A percentile compares a stretch with the other conserved stretches of the same genome.
phyloP scores from a whole-genome alignment of 1,140 invertebrate species.

The Scaptodrosophila lebanonensis region DNA sequence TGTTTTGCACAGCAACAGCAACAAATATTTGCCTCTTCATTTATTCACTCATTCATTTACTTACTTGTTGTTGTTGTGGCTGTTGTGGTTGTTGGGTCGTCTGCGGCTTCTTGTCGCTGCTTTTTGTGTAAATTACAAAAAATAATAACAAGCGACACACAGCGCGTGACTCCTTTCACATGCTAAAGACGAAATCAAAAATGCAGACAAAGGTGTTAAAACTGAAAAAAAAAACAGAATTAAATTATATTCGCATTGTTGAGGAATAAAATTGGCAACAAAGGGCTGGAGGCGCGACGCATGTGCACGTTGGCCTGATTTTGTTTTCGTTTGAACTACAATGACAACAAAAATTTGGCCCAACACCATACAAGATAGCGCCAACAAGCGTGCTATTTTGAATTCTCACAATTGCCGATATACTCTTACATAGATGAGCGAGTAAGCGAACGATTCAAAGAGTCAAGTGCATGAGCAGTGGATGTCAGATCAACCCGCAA shows the following conservation, averaged over 20 bases:
- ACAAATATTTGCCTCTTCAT: constrained; percentile 66
- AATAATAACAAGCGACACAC: constrained; percentile 63
- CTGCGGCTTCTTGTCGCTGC: constrained; percentile 10
- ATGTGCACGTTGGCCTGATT: constrained; percentile 39
- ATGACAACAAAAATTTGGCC: too few relatives aligned
- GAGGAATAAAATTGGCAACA: constrained; percentile 48
- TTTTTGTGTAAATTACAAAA: constrained; percentile 67
- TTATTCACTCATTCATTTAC: constrained; percentile 41
- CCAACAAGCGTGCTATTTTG: too few relatives aligned
- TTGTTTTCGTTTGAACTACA: constrained; percentile 37
- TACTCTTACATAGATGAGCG: too few relatives aligned
- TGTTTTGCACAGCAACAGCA: constrained; percentile 45
- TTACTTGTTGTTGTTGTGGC: constrained; percentile 16
- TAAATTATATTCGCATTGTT: constrained; percentile 17
- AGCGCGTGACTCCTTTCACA: constrained; percentile 74
- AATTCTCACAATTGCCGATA: too few relatives aligned
- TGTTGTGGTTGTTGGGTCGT: constrained; percentile 5
- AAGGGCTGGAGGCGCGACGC: constrained; percentile 40
- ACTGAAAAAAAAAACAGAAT: constrained; percentile 7
- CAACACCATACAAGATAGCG: too few relatives aligned
- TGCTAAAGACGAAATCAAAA: constrained; percentile 56
- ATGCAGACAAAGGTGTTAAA: constrained; percentile 68
- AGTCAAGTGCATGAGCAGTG: too few relatives aligned
- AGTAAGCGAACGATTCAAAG: too few relatives aligned
- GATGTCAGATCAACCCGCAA: too few relatives aligned